Evolutionary conservation across 2,888 invertebrate genomes (phyloP).

Genomic region (Aspidapion aeneum): DNA sequence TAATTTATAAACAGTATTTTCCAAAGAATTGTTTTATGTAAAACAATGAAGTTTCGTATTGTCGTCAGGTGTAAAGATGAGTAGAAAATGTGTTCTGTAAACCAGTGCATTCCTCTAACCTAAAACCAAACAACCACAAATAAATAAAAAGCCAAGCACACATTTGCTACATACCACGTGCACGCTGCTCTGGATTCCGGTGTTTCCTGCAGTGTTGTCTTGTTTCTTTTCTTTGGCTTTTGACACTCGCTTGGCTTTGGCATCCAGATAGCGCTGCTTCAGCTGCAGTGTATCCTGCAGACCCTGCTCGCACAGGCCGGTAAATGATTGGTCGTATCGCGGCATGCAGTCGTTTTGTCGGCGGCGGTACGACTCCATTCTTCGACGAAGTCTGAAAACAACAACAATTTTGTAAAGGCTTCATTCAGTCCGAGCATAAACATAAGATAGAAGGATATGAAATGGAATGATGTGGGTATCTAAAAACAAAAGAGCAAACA

Average conservation of each 20-base stretch:
- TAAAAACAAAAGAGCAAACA: too few relatives aligned
- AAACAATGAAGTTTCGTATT: too few relatives aligned
- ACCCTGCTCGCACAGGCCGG: constrained; percentile 85
- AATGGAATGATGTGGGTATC: too few relatives aligned
- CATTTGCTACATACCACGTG: constrained; percentile 71
- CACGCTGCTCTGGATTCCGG: constrained; percentile 65
- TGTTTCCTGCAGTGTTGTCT: constrained; percentile 23
- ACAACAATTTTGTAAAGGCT: too few relatives aligned
- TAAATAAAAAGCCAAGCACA: too few relatives aligned
- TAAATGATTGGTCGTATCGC: constrained; percentile 84
- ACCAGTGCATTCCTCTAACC: too few relatives aligned
- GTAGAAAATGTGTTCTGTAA: too few relatives aligned
- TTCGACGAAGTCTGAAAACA: constrained; percentile 56
- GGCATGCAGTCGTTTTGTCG: constrained; percentile 84
- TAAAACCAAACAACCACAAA: too few relatives aligned
- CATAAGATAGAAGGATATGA: not conserved
- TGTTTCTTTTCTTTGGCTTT: constrained; percentile 75
- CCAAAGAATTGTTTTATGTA: too few relatives aligned
- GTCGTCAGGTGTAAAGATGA: too few relatives aligned
- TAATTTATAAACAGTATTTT: too few relatives aligned
- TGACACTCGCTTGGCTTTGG: constrained; percentile 83
- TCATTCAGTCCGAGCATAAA: not conserved
- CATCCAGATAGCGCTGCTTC: constrained; percentile 87
- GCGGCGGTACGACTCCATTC: constrained; percentile 84
- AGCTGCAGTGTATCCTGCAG: constrained; percentile 84